Evolutionary conservation across 2,797 vertebrate genomes (phyloP).

Genomic region (Scarus forsteni): DNA sequence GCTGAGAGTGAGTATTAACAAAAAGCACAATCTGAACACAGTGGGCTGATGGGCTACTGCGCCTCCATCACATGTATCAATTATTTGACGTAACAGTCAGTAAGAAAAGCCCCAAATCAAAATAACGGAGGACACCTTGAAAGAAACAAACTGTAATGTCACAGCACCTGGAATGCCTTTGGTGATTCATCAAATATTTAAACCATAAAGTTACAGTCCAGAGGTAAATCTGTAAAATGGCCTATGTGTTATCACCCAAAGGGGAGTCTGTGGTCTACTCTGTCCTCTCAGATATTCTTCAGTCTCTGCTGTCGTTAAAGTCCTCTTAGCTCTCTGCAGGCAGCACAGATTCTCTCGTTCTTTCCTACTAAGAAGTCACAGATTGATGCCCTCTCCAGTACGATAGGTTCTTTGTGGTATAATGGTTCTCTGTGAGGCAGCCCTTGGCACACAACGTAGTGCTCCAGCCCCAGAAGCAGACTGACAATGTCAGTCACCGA

Average conservation of each 20-base stretch:
- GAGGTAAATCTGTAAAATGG: conserved; percentile 65
- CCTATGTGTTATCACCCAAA: conserved; percentile 7
- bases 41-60: background rate
- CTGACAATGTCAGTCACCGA: conserved; percentile 66
- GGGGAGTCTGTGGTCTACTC: conserved; percentile 7
- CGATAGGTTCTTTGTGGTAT: conserved; percentile 53
- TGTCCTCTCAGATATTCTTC: background rate
- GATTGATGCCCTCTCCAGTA: conserved; percentile 81
- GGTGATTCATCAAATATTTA: conserved; percentile 59
- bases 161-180: conserved; percentile 67
- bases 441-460: conserved; percentile 80
- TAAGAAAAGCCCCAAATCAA: conserved; percentile 31
- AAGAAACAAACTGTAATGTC: conserved; percentile 21
- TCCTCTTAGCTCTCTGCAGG: conserved; percentile 68
- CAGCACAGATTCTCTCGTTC: conserved; percentile 67
- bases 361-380: conserved; percentile 83
- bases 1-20: conserved; percentile 37
- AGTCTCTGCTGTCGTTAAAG: conserved; percentile 29
- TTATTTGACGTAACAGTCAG: conserved; percentile 20
- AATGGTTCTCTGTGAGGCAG: conserved; percentile 46
- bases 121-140: conserved; percentile 17
- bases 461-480: conserved; percentile 82
- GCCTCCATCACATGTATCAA: background rate
- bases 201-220: conserved; percentile 31
- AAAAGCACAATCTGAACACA: conserved; percentile 2